These are phyloP conservation scores for Stegastes partitus DNA, from an alignment of 2,113 vertebrate genomes.

Conservation along the genomic window DNA sequence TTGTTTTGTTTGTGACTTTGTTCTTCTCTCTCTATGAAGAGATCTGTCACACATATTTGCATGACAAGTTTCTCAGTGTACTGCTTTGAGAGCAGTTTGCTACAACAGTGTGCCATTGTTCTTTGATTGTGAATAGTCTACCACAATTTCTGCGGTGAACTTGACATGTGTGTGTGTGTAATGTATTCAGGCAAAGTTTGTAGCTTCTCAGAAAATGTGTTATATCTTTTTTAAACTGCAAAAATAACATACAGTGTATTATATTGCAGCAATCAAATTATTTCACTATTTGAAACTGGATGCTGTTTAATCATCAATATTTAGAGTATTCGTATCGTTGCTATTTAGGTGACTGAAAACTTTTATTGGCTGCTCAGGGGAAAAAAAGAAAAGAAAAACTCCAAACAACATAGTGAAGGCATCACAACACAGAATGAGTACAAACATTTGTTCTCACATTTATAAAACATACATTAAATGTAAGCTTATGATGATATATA, in stretches of 20 bases:
- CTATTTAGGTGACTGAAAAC: no score
- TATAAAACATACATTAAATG: constrained; percentile 13
- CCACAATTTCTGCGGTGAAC: not conserved
- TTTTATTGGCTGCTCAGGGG: no score
- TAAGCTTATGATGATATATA: not conserved
- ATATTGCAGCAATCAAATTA: no score
- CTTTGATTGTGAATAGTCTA: constrained; percentile 33
- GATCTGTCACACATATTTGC: constrained; percentile 80
- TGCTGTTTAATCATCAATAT: not conserved
- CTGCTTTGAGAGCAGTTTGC: constrained; percentile 58
- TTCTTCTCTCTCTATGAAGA: constrained; percentile 72
- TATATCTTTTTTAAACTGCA: not conserved
- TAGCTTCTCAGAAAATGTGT: not conserved
- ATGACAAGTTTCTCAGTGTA: constrained; percentile 77
- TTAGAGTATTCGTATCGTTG: no score
- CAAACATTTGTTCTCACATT: not conserved
- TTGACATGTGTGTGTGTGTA: not conserved
- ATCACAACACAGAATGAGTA: no score
- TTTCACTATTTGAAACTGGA: not conserved
- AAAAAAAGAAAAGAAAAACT: no score
- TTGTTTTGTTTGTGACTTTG: constrained; percentile 81
- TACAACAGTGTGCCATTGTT: constrained; percentile 15
- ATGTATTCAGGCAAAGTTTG: not conserved
- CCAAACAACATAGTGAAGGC: no score
- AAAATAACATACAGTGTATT: not conserved